Conservation (phyloP, 2,888 invertebrate genomes). For the Unio pictorum region DNA sequence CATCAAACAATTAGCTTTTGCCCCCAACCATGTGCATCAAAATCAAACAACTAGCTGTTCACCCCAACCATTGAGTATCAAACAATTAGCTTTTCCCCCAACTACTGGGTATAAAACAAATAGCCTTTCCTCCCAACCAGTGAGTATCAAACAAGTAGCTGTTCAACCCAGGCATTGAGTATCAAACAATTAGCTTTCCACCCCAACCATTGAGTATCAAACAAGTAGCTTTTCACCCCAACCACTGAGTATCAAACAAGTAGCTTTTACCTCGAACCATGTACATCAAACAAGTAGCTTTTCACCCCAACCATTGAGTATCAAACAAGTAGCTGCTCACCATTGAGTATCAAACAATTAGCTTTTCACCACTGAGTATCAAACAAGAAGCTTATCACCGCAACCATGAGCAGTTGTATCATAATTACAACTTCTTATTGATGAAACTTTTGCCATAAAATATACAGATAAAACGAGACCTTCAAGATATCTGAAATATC, state of each 20-base stretch:
- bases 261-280: not conserved
- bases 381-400: too few species aligned
- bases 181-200: conserved; percentile 47
- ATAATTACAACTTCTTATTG: not conserved
- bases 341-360: not conserved
- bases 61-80: conserved; percentile 2
- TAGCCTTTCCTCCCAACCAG: too few species aligned
- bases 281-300: not conserved
- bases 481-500: too few species aligned
- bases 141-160: not conserved
- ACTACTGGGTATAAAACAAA: too few species aligned
- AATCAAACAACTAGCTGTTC: conserved; percentile 9
- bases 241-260: not conserved
- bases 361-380: too few species aligned
- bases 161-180: conserved; percentile 7
- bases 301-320: not conserved
- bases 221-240: conserved; percentile 15
- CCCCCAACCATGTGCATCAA: not conserved
- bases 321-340: not conserved
- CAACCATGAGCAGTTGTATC: conserved; percentile 7
- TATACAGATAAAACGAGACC: too few species aligned
- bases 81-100: not conserved
- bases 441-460: too few species aligned
- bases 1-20: too few species aligned
- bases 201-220: not conserved